These are phyloP conservation scores for Chrysodeixis includens DNA, from an alignment of 2,888 invertebrate genomes.

Conservation along the genomic window DNA sequence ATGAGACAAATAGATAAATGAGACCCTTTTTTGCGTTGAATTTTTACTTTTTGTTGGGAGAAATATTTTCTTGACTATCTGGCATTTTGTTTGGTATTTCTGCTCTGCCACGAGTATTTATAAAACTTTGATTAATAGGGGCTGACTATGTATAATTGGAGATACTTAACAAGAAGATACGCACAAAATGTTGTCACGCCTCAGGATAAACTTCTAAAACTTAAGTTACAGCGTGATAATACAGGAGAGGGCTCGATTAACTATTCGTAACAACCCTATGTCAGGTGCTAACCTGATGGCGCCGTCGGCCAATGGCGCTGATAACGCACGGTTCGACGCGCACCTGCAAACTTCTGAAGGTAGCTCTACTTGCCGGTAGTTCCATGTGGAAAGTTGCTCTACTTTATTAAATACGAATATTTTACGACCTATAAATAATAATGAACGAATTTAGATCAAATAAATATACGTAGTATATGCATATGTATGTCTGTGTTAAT, in stretches of 20 bases:
- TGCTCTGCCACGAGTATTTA: too few relatives aligned
- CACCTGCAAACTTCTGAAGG: conserved; percentile 57
- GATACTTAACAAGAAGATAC: too few relatives aligned
- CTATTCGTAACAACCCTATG: conserved; percentile 36
- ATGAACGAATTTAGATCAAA: conserved; percentile 19
- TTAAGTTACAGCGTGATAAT: too few relatives aligned
- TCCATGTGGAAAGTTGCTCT: conserved; percentile 52
- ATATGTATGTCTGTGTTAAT: conserved; percentile 24
- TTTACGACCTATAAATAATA: conserved; percentile 47
- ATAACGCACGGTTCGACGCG: conserved; percentile 72
- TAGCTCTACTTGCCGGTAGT: conserved; percentile 37
- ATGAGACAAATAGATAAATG: conserved; percentile 1
- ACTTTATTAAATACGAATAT: conserved; percentile 54
- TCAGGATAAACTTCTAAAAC: too few relatives aligned
- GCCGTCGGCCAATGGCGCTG: conserved; percentile 61
- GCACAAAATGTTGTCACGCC: too few relatives aligned
- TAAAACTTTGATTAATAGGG: too few relatives aligned
- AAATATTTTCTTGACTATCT: neutral
- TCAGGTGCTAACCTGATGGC: conserved; percentile 53
- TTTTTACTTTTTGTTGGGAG: neutral
- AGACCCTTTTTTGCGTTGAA: neutral
- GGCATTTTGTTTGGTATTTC: too few relatives aligned
- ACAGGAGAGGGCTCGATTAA: too few relatives aligned
- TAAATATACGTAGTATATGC: too few relatives aligned
- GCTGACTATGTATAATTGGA: too few relatives aligned